Conservation (phyloP, 2,888 invertebrate species). For the Polymixis lichenea region DNA sequence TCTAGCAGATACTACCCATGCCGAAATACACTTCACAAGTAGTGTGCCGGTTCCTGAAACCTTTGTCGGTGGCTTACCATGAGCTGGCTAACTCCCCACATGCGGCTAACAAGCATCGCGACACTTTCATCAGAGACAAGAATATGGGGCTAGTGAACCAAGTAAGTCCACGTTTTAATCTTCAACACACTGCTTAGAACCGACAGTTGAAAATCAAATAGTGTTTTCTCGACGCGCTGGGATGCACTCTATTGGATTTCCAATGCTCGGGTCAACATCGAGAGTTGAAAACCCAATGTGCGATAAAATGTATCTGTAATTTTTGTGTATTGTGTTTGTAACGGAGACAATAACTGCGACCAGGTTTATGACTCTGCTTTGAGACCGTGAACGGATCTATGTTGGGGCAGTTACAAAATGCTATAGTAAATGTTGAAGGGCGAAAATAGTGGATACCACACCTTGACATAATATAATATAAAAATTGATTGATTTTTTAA, state of each 20-base stretch:
- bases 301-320: too few species aligned
- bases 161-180: conserved; percentile 74
- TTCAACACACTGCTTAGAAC: too few species aligned
- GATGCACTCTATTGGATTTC: too few species aligned
- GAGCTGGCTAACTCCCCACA: conserved; percentile 96
- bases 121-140: conserved; percentile 94
- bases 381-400: neutral
- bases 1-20: conserved; percentile 90
- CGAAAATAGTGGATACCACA: neutral
- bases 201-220: too few species aligned
- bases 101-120: conserved; percentile 95
- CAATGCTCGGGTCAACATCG: too few species aligned
- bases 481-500: neutral
- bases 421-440: neutral
- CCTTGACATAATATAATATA: neutral
- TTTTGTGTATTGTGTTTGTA: too few species aligned
- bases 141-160: conserved; percentile 95
- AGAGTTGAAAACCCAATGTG: too few species aligned
- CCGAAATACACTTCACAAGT: conserved; percentile 98
- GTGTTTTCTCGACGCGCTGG: too few species aligned
- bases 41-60: conserved; percentile 95
- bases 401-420: neutral
- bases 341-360: too few species aligned
- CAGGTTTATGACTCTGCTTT: neutral
- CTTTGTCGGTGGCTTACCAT: conserved; percentile 96